Conservation (phyloP, 2,888 invertebrate genomes). For the Galerucella calmariensis region DNA sequence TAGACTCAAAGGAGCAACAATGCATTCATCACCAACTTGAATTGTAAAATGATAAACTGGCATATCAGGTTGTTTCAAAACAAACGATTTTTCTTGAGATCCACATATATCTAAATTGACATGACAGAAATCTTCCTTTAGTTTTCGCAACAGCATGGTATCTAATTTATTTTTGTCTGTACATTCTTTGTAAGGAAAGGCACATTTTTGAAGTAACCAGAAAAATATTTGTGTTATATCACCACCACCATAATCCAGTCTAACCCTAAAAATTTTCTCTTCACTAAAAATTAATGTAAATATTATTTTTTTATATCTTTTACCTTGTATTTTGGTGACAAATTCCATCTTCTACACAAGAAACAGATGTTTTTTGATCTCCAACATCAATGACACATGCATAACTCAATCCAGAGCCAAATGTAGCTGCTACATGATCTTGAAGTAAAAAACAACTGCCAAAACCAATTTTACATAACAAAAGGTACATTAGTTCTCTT, state of each 20-base stretch:
- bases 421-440: conserved; percentile 88
- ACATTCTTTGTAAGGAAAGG: conserved; percentile 89
- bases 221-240: conserved; percentile 91
- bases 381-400: conserved; percentile 97
- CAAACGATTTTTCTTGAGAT: conserved; percentile 84
- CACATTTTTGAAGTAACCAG: conserved; percentile 89
- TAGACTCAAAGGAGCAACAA: conserved; percentile 88
- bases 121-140: conserved; percentile 93
- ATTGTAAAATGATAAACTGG: conserved; percentile 79
- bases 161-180: conserved; percentile 80
- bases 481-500: conserved; percentile 83
- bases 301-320: too few relatives aligned
- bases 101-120: conserved; percentile 91
- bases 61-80: conserved; percentile 78
- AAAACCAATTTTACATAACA: conserved; percentile 80
- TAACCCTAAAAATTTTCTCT: conserved; percentile 40
- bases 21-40: conserved; percentile 88
- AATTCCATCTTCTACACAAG: conserved; percentile 96
- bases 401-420: conserved; percentile 84
- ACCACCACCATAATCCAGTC: conserved; percentile 90
- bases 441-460: conserved; percentile 61
- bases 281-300: neutral
- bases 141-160: conserved; percentile 80
- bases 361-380: conserved; percentile 94
- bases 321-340: conserved; percentile 85